phyloP scores from a whole-genome alignment of 1,140 invertebrate genomes.

The Gryon sp. region DNA sequence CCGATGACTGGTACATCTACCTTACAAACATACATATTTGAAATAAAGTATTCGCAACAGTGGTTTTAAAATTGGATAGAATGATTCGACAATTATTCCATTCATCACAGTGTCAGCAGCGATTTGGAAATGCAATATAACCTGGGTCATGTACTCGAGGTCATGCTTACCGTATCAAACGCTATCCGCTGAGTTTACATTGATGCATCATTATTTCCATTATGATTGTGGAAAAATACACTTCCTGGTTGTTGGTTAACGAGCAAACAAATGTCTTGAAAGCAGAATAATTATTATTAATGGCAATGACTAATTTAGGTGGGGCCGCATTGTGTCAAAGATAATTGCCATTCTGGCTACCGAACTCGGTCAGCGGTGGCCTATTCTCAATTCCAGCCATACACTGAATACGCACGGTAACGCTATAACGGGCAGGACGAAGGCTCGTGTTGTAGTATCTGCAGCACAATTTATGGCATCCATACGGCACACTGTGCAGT shows the following conservation, averaged over 20 bases:
- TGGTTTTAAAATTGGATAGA: too few species aligned
- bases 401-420: conserved; percentile 59
- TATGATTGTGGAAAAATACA: not conserved
- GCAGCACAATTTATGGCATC: conserved; percentile 64
- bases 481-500: conserved; percentile 55
- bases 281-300: conserved; percentile 53
- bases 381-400: conserved; percentile 59
- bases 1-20: too few species aligned
- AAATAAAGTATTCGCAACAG: too few species aligned
- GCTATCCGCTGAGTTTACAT: too few species aligned
- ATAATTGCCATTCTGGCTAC: conserved; percentile 58
- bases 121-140: too few species aligned
- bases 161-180: too few species aligned
- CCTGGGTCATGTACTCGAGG: too few species aligned
- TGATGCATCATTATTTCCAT: conserved; percentile 1
- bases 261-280: conserved; percentile 49
- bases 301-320: conserved; percentile 52
- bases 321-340: conserved; percentile 49
- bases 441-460: conserved; percentile 59
- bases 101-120: too few species aligned
- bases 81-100: too few species aligned
- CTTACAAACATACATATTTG: too few species aligned
- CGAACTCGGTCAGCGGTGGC: conserved; percentile 52
- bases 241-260: not conserved
- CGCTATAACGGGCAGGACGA: conserved; percentile 53